phyloP scores from a whole-genome alignment of 1,140 invertebrate species.

The Cataglyphis hispanica region DNA sequence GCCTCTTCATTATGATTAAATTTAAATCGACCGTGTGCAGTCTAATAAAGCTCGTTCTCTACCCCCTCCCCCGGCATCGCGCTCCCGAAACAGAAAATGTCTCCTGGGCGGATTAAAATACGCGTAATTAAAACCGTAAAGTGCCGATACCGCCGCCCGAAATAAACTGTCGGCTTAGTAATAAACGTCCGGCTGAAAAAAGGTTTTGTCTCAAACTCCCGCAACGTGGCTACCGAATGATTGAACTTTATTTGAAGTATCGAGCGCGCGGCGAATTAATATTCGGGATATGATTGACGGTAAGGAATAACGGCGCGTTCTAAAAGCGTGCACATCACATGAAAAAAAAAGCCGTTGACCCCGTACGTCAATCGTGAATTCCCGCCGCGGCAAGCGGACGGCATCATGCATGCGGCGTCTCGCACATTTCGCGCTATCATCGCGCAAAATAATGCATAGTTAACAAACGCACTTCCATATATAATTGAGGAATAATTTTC shows the following conservation, averaged over 20 bases:
- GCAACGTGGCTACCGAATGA: slow-evolving; percentile 67
- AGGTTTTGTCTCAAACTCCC: slow-evolving; percentile 79
- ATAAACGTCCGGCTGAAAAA: slow-evolving; percentile 80
- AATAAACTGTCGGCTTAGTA: slow-evolving; percentile 82
- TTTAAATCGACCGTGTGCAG: slow-evolving; percentile 83
- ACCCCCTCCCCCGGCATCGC: slow-evolving; percentile 12
- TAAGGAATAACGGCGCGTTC: slow-evolving; percentile 69
- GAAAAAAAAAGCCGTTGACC: slow-evolving; percentile 74
- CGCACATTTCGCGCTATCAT: slow-evolving; percentile 31
- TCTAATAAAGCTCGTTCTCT: slow-evolving; percentile 82
- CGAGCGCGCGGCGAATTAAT: slow-evolving; percentile 76
- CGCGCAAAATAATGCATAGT: slow-evolving; percentile 68
- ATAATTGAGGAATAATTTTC: slow-evolving; percentile 63
- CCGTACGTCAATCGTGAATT: slow-evolving; percentile 50
- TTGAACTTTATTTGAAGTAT: slow-evolving; percentile 84
- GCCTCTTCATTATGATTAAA: slow-evolving; percentile 85
- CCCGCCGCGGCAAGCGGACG: neutral
- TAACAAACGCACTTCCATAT: slow-evolving; percentile 45
- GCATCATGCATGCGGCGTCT: neutral
- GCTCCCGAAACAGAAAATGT: slow-evolving; percentile 80
- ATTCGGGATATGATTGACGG: slow-evolving; percentile 75
- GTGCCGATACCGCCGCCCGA: slow-evolving; percentile 81
- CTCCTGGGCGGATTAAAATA: slow-evolving; percentile 81
- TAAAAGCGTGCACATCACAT: slow-evolving; percentile 61
- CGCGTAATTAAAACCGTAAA: slow-evolving; percentile 84